Evolutionary conservation across 1,140 invertebrate genomes (phyloP), one percentile per base, ranked within the genome.

Genomic region (Saccostrea glomerata): DNA sequence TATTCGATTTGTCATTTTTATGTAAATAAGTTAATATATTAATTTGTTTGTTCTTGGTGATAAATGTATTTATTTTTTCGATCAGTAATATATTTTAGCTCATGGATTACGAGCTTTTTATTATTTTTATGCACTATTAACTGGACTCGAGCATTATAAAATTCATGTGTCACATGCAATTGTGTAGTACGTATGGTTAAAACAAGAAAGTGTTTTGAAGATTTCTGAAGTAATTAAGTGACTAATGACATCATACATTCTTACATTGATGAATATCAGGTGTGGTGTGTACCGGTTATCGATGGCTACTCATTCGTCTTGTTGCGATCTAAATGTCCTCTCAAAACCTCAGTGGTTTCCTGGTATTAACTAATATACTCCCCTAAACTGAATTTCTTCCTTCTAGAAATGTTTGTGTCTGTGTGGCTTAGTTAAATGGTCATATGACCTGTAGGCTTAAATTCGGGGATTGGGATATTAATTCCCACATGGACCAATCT

Each of bases 301-400:
- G 70, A 77, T 77, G 70, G 25, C 25, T 30, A 77, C 25, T 77
- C 70, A 77, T 77, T 25, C 25, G 70, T 77, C 70, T 77, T 77
- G 25, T 36, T 77, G 70, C 30, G 70, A 77, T 30, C 70, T 77
- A 36, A 77, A 36, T 77, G 70, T 77, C 70, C 70, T 15, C 23
- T 30, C 9, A 36, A 20, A 25, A 25, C 70, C 23, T 25, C 7
- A 30, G 12, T 25, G 15, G 70, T 77, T 77, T 77, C 70, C 70
- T 77, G 23, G 70, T 77, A 23, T 36, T 30, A 77, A 12, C 70
- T 36, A 25, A 77, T 77, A 77, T 7, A 77, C 20, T 77, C 30
- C 23, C 23, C 70, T 77, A 77, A 13, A 77, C 23, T 4, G 30
- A 25, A 3, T 17, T 30, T 36, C 30, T 77, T 77, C 70, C 70